Evolutionary conservation across 1,140 invertebrate genomes (phyloP), one percentile per base, ranked within the genome.

Genomic region (Chlorops oryzae): DNA sequence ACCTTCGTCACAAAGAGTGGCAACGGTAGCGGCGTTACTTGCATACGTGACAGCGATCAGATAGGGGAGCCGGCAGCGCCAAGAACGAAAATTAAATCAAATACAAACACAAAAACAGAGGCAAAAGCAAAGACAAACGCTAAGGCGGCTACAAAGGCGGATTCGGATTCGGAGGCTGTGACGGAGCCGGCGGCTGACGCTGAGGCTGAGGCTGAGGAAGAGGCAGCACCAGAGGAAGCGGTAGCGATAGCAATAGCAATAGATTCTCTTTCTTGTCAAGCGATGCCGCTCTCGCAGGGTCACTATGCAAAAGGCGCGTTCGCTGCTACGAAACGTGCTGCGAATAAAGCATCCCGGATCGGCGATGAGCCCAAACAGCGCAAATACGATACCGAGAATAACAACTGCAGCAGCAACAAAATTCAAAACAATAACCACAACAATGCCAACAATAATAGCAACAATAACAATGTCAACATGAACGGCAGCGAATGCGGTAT

Each of bases 211-310:
- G n/a, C n/a, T n/a, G 23, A 43, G 15, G 5, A 54, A 23, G 13
- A 47, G 45, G 28, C 9, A 27, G 37, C 17, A 22, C n/a, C n/a
- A n/a, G n/a, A 34, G 28, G 9, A 9, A 34, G 28, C 28, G 28
- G 28, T 34, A n/a, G n/a, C n/a, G n/a, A n/a, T n/a, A n/a, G n/a
- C 25, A 46, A 24, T 27, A 46, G 20, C 42, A 52, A 47, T 32
- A 35, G 28, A 20, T 27, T 47, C 55, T 48, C 56, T 51, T 40
- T 32, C 51, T 52, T 40, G 44, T 43, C n/a, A n/a, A n/a, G n/a
- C 20, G n/a, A 68, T 68, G 65, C 65, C 65, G 44, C 61, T 68
- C 32, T 68, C 65, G 32, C 65, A 68, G 57, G 65, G 65, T 27
- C 62, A 57, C 21, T 61, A 56, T 44, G 50, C 50, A 22, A 68